Conservation (phyloP, 2,888 invertebrate genomes). For the Deilephila porcellus region DNA sequence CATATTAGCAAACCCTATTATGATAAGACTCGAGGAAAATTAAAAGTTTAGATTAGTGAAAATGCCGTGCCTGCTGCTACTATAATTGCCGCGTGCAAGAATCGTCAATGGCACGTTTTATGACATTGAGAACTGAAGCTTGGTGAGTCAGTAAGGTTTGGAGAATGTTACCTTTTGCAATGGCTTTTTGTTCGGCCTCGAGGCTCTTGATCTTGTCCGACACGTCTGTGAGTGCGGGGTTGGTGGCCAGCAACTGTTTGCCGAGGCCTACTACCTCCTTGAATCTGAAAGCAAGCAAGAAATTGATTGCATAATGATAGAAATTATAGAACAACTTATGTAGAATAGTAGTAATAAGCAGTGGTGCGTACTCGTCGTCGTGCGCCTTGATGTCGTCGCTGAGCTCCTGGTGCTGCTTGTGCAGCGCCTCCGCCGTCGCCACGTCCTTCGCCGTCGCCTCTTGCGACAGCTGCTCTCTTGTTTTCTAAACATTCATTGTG, state of each 20-base stretch:
- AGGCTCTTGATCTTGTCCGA: conserved; percentile 89
- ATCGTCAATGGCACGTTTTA: no score
- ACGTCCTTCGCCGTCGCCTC: conserved; percentile 94
- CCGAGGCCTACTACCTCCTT: conserved; percentile 92
- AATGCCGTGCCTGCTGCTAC: no score
- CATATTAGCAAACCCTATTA: neutral
- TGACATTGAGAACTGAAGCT: no score
- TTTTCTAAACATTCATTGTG: conserved; percentile 70
- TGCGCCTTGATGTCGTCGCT: conserved; percentile 95
- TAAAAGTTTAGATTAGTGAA: no score
- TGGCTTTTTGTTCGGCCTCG: conserved; percentile 89
- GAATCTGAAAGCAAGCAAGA: conserved; percentile 83
- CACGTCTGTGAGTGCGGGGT: conserved; percentile 91
- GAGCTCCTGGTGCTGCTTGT: conserved; percentile 96
- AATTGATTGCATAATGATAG: neutral
- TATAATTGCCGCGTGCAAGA: no score
- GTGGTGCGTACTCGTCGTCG: conserved; percentile 90
- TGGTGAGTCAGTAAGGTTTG: no score
- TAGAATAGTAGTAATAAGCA: neutral
- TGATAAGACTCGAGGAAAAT: neutral
- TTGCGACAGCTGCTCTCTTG: conserved; percentile 91
- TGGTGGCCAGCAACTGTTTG: conserved; percentile 89
- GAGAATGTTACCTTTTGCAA: conserved; percentile 84
- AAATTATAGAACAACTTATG: no score
- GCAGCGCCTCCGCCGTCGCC: conserved; percentile 94